Percentiles rank a stretch among this genome's conserved stretches.
Conservation (phyloP, 2,888 invertebrate species). For the Neocrepidodera transversa region DNA sequence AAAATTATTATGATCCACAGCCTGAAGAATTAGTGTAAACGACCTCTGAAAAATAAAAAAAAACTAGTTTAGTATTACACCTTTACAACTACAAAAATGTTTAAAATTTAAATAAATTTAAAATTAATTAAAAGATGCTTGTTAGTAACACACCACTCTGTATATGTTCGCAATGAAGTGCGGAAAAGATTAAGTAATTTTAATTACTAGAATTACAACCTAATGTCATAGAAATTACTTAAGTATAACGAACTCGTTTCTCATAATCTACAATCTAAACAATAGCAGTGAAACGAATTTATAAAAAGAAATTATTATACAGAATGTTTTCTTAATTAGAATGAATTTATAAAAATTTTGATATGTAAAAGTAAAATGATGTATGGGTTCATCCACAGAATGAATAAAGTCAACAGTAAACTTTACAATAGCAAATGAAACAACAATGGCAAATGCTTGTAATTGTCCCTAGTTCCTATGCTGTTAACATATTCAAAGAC, state of each 20-base stretch:
- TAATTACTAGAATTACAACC: conserved; percentile 11
- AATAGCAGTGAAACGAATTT: conserved; percentile 11
- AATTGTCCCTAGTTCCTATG: conserved; percentile 18
- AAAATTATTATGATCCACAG: conserved; percentile 83
- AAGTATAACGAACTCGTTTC: conserved; percentile 3
- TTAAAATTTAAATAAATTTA: too few species aligned
- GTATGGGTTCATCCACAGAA: too few species aligned
- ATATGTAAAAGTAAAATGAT: too few species aligned
- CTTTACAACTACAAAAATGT: too few species aligned
- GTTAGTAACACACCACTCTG: too few species aligned
- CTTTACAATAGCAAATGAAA: conserved; percentile 17
- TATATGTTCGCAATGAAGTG: too few species aligned
- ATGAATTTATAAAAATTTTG: too few species aligned
- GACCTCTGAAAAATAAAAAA: conserved; percentile 77
- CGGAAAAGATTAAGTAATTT: conserved; percentile 14
- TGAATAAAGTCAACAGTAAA: conserved; percentile 2
- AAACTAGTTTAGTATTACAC: conserved; percentile 23
- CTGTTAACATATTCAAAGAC: conserved; percentile 19
- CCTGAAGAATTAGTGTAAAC: conserved; percentile 91
- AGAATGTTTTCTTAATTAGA: background rate
- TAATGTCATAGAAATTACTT: conserved; percentile 20
- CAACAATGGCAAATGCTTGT: conserved; percentile 17
- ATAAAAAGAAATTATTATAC: conserved; percentile 4
- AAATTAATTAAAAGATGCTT: too few species aligned
- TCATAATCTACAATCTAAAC: conserved; percentile 13